A percentile compares a stretch with the other conserved stretches of the same genome.
Conservation (phyloP, 2,113 vertebrate genomes). For the Isichthys henryi region DNA sequence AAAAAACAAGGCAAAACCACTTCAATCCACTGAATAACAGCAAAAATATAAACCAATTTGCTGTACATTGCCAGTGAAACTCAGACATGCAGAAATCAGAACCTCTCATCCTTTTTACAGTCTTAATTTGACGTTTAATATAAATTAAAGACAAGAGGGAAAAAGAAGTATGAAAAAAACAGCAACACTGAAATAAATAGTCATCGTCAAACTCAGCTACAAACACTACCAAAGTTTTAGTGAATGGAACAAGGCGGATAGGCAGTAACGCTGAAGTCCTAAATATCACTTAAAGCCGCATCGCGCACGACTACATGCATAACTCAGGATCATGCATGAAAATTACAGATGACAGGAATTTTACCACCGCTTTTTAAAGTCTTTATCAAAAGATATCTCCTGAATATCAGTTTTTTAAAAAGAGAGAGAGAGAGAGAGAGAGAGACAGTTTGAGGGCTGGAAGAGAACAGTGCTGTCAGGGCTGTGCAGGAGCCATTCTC, state of each 20-base stretch:
- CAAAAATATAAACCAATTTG: neutral
- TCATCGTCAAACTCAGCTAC: neutral
- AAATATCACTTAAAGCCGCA: neutral
- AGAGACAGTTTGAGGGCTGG: neutral
- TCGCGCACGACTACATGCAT: neutral
- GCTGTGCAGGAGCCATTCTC: slow-evolving; percentile 29
- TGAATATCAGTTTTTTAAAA: neutral
- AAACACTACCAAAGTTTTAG: neutral
- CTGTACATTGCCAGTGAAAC: neutral
- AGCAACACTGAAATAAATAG: neutral
- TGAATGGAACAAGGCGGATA: neutral
- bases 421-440: neutral
- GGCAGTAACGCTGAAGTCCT: neutral
- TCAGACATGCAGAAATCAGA: neutral
- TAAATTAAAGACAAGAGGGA: neutral
- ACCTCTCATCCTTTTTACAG: neutral
- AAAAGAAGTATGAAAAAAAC: neutral
- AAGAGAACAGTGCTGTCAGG: slow-evolving; percentile 29
- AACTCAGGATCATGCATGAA: slow-evolving; percentile 3
- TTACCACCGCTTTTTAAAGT: neutral
- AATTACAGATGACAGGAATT: neutral
- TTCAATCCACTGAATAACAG: neutral
- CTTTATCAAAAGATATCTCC: neutral
- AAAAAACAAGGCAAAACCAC: neutral
- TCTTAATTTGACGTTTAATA: neutral